Conservation (phyloP, 1,140 invertebrate genomes). For the Zaprionus camerounensis region DNA sequence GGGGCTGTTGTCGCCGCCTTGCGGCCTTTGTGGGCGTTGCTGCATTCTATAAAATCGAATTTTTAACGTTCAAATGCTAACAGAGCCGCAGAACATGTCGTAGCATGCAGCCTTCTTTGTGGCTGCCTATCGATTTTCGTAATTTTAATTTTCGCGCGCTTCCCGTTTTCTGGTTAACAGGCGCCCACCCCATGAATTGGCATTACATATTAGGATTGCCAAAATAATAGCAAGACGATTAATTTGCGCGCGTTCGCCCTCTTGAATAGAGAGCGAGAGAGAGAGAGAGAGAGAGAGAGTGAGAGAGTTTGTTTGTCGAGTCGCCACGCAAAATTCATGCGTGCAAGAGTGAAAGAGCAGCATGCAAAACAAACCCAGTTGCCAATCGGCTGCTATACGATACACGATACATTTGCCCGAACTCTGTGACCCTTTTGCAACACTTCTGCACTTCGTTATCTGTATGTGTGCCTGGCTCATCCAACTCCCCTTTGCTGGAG, state of each 20-base stretch:
- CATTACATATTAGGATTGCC: constrained; percentile 80
- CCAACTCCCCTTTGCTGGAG: neutral
- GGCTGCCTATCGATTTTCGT: constrained; percentile 60
- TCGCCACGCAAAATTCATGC: constrained; percentile 8
- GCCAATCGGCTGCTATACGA: constrained; percentile 33
- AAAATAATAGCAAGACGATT: constrained; percentile 83
- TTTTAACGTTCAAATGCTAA: constrained; percentile 83
- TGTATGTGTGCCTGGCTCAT: neutral
- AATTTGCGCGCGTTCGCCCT: constrained; percentile 40
- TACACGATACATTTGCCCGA: neutral
- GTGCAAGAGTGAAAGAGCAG: constrained; percentile 31
- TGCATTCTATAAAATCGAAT: constrained; percentile 84
- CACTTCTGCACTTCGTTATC: neutral
- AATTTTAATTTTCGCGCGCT: constrained; percentile 68
- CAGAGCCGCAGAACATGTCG: constrained; percentile 63
- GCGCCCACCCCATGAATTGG: constrained; percentile 78
- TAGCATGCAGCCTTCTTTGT: constrained; percentile 27
- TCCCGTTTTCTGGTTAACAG: constrained; percentile 70
- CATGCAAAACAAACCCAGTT: constrained; percentile 18
- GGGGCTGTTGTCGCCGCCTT: constrained; percentile 15
- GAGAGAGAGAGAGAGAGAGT: constrained; percentile 9
- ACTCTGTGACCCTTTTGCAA: neutral
- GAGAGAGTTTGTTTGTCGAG: neutral
- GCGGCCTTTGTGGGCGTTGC: constrained; percentile 68
- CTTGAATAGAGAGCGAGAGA: constrained; percentile 1